Conservation (phyloP, 2,888 invertebrate species). For the Taphrorychus bicolor region DNA sequence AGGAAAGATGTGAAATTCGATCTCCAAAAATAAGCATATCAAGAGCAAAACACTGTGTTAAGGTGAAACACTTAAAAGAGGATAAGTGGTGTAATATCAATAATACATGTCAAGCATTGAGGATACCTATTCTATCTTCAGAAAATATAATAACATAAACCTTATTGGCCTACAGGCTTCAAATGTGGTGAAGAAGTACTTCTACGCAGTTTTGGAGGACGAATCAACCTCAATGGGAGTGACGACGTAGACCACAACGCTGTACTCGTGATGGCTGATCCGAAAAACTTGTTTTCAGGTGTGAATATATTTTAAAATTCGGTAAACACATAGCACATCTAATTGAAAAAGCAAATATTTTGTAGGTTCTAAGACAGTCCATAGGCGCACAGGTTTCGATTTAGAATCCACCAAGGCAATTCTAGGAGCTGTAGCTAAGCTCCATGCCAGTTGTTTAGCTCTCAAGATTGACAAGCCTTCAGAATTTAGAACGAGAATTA, state of each 20-base stretch:
- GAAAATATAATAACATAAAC: neutral
- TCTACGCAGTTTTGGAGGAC: slow-evolving; percentile 46
- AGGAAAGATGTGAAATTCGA: too few species aligned
- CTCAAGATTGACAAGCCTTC: slow-evolving; percentile 11
- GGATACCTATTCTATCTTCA: too few species aligned
- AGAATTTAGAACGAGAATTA: slow-evolving; percentile 17
- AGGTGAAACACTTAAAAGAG: too few species aligned
- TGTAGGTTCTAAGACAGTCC: slow-evolving; percentile 9
- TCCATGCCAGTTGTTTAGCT: slow-evolving; percentile 18
- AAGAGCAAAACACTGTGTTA: too few species aligned
- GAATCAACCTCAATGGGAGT: slow-evolving; percentile 43
- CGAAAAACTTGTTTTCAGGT: slow-evolving; percentile 42
- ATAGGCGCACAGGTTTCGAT: slow-evolving; percentile 18
- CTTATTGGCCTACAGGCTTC: slow-evolving; percentile 46
- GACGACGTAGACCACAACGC: slow-evolving; percentile 61
- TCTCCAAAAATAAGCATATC: too few species aligned
- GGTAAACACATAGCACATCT: too few species aligned
- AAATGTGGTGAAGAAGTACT: slow-evolving; percentile 56
- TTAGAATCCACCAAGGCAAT: slow-evolving; percentile 13
- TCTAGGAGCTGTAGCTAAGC: slow-evolving; percentile 13
- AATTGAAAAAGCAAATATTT: too few species aligned
- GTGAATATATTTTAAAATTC: too few species aligned
- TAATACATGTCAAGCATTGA: too few species aligned
- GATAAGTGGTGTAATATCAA: too few species aligned
- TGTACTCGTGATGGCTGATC: slow-evolving; percentile 62